Conservation (phyloP, 2,888 invertebrate species). For the Drymonia ruficornis region DNA sequence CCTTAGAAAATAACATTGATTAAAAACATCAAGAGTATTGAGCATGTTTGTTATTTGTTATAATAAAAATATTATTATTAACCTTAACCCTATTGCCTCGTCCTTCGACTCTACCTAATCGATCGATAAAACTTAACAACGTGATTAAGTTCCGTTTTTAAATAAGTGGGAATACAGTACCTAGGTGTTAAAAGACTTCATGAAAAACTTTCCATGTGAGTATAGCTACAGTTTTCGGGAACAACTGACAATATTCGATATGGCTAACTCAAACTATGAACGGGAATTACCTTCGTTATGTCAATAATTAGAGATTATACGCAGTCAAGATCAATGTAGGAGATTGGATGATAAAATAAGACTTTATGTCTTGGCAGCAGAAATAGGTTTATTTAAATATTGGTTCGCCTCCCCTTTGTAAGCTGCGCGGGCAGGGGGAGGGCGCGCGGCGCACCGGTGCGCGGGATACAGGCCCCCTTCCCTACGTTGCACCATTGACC, state of each 20-base stretch:
- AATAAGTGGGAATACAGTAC: no score
- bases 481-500: constrained; percentile 78
- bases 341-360: not conserved
- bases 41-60: no score
- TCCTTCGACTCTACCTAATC: no score
- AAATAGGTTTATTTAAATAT: constrained; percentile 30
- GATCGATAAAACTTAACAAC: no score
- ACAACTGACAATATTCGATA: no score
- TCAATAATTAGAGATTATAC: not conserved
- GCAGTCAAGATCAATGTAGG: constrained; percentile 6
- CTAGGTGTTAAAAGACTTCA: no score
- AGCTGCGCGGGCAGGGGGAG: constrained; percentile 27
- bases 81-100: no score
- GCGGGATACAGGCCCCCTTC: constrained; percentile 48
- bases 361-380: constrained; percentile 11
- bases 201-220: no score
- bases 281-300: not conserved
- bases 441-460: constrained; percentile 31
- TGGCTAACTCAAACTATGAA: not conserved
- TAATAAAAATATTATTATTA: no score
- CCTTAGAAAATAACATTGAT: not conserved
- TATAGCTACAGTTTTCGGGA: no score
- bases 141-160: no score
- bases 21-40: no score
- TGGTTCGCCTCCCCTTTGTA: constrained; percentile 31